phyloP scores from a whole-genome alignment of 2,888 invertebrate species.

The Congeria kusceri region DNA sequence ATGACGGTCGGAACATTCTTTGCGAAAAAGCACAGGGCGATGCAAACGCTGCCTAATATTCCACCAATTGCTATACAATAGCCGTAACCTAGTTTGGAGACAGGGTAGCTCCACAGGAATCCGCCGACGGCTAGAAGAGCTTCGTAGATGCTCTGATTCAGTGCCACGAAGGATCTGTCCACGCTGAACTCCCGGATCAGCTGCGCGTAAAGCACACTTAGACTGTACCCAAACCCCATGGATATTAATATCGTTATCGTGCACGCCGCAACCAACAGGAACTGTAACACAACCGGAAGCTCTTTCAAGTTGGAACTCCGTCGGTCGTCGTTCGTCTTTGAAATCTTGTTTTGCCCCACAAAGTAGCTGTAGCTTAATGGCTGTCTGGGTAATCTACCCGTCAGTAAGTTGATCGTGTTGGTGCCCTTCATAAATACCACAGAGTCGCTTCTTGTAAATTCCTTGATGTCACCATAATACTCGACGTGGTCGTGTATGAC shows the following conservation, averaged over 20 bases:
- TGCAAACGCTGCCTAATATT: conserved; percentile 21
- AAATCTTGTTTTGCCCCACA: too few species aligned
- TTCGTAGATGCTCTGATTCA: conserved; percentile 39
- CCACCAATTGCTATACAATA: conserved; percentile 30
- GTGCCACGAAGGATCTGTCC: conserved; percentile 19
- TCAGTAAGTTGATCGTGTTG: too few species aligned
- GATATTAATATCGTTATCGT: conserved; percentile 30
- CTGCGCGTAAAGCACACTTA: conserved; percentile 33
- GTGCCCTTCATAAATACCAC: too few species aligned
- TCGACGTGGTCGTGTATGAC: too few species aligned
- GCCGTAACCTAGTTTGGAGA: conserved; percentile 32
- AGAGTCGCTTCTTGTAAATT: too few species aligned
- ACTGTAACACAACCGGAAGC: conserved; percentile 5
- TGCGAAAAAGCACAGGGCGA: conserved; percentile 24
- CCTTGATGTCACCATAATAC: too few species aligned
- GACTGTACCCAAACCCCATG: conserved; percentile 33
- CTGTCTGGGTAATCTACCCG: too few species aligned
- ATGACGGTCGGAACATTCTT: conserved; percentile 22
- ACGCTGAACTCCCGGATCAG: conserved; percentile 25
- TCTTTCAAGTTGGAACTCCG: too few species aligned
- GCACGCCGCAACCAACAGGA: conserved; percentile 16
- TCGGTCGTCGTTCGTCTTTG: too few species aligned
- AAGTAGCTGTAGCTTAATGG: too few species aligned
- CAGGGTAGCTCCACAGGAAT: conserved; percentile 32
- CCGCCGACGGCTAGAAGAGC: conserved; percentile 34